phyloP scores from a whole-genome alignment of 1,140 invertebrate species.

The Ips nitidus region DNA sequence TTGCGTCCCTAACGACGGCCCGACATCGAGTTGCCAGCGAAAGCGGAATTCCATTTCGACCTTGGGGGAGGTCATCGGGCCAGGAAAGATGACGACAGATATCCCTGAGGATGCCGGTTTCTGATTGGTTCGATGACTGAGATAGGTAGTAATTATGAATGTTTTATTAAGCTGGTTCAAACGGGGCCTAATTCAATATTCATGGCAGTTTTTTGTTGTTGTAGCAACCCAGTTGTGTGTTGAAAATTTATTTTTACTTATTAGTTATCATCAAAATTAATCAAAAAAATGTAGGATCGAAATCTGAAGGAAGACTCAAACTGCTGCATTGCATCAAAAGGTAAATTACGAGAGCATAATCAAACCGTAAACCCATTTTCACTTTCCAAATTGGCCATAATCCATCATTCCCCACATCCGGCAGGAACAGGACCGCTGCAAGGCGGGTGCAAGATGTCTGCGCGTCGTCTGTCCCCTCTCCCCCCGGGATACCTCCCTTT shows the following conservation, averaged over 20 bases:
- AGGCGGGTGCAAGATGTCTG: slow-evolving; percentile 41
- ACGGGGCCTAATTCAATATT: too few relatives aligned
- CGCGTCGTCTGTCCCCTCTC: slow-evolving; percentile 33
- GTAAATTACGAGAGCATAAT: too few relatives aligned
- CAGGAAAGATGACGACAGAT: slow-evolving; percentile 14
- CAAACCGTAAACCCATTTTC: not conserved
- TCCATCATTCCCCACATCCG: slow-evolving; percentile 9
- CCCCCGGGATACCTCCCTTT: slow-evolving; percentile 16
- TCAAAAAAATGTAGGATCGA: too few relatives aligned
- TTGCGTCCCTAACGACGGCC: slow-evolving; percentile 36
- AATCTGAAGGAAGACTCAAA: too few relatives aligned
- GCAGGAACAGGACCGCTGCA: slow-evolving; percentile 8
- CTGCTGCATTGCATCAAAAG: too few relatives aligned
- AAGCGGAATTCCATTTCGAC: slow-evolving; percentile 32
- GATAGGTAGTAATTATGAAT: too few relatives aligned
- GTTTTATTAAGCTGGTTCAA: too few relatives aligned
- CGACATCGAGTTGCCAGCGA: slow-evolving; percentile 23
- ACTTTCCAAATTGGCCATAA: not conserved
- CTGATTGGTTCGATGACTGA: not conserved
- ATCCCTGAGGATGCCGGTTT: not conserved
- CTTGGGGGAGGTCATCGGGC: slow-evolving; percentile 33
- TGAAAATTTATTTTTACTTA: too few relatives aligned
- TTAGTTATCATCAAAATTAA: too few relatives aligned
- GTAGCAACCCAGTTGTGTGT: too few relatives aligned
- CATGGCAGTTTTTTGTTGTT: too few relatives aligned